Base-by-base conservation (phyloP, 2,113 vertebrate species). In the Psittacula cyanocephala region DNA sequence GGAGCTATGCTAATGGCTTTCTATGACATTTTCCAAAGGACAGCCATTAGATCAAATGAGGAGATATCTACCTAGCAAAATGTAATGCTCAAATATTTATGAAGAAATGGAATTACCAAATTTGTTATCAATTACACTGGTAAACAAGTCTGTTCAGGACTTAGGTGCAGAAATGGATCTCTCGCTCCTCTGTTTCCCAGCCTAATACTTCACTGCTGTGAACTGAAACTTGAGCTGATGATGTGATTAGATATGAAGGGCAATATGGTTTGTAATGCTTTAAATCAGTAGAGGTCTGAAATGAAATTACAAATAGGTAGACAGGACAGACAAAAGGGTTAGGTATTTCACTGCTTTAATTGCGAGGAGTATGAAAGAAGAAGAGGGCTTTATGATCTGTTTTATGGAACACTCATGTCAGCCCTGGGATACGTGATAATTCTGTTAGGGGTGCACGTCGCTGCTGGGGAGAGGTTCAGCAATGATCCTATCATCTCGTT, bases 21-120 rank as follows among this genome's bases (percentile, higher is more conserved):
- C 76, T 57, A 70, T 96, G 96, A 96, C 96, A 97, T 97, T 97
- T 97, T 96, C 57, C 5, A 97, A 97, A 97, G 96, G 95, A 96
- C 97, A 96, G 35, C 76, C 71, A 13, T 96, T 97, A 95, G 89
- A 97, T 96, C 78, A 94, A 95, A 96, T 6, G 52, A 92, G 71
- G 67, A 87, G 91, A 81, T 85, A 91, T 44, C 79, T 62, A 90
- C 78, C 82, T 81, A 84, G 95, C 23, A 96, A 89, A 96, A 93
- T 91, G 89, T 27, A 93, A 19, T 50, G 35, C 94, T 97, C 87
- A 97, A 94, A 91, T 97, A 95, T 96, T 96, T 95, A 96, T 75
- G 91, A 93, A 95, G 76, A 85, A 96, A 92, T 81, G 23, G 77
- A 96, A 96, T 96, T 95, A 94, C 71, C n/a, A 29, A 49, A 59